Percentiles rank a stretch among this genome's conserved stretches.
These are phyloP conservation scores for Ptilodon capucinus DNA, from an alignment of 2,888 invertebrate species.

Conservation along the genomic window DNA sequence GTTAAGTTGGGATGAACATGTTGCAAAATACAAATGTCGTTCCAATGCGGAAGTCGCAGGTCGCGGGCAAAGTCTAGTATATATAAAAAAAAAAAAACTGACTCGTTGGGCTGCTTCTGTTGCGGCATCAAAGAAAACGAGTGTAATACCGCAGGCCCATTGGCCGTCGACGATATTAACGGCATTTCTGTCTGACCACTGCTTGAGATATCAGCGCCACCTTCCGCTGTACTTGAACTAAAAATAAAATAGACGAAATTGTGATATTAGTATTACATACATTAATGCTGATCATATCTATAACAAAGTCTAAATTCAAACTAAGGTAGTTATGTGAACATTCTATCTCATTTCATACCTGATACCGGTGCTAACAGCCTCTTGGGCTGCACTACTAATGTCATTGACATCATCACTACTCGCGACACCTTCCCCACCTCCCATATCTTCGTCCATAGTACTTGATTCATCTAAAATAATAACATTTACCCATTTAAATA, in stretches of 20 bases:
- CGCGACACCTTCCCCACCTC: slow-evolving; percentile 75
- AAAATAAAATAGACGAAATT: slow-evolving; percentile 5
- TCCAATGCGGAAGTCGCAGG: too few species aligned
- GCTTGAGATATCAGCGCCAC: slow-evolving; percentile 71
- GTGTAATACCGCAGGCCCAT: slow-evolving; percentile 66
- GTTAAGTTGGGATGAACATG: too few species aligned
- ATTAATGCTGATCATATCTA: too few species aligned
- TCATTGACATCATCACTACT: slow-evolving; percentile 79
- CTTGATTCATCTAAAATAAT: slow-evolving; percentile 67
- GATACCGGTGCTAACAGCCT: slow-evolving; percentile 69
- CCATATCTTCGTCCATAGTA: slow-evolving; percentile 79
- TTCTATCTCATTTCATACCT: too few species aligned
- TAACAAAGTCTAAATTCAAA: too few species aligned
- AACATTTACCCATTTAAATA: not conserved
- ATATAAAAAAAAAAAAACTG: slow-evolving; percentile 36
- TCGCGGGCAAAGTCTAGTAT: too few species aligned
- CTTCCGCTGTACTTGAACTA: slow-evolving; percentile 77
- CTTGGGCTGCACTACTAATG: slow-evolving; percentile 75
- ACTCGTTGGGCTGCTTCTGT: slow-evolving; percentile 69
- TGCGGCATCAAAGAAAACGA: slow-evolving; percentile 67
- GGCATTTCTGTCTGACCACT: slow-evolving; percentile 70
- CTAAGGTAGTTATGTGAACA: too few species aligned
- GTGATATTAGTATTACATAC: too few species aligned
- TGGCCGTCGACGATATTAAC: slow-evolving; percentile 72
- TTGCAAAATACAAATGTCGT: too few species aligned